Evolutionary conservation across 2,888 invertebrate species (phyloP).

Genomic region (Drosophila mimetica): DNA sequence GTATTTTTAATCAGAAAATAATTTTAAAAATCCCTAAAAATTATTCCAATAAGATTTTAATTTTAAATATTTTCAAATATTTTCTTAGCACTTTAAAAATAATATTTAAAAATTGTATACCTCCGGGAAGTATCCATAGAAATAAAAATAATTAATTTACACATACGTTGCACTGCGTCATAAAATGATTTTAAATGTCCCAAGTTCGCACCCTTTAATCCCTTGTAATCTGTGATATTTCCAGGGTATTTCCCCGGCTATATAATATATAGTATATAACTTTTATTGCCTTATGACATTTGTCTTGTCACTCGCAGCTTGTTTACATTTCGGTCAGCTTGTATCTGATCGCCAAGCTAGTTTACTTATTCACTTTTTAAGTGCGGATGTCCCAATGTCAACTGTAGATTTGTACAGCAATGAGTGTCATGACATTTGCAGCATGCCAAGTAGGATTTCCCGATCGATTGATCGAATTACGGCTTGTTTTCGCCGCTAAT

Average conservation of each 20-base stretch:
- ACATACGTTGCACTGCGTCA: not conserved
- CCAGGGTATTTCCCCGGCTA: not conserved
- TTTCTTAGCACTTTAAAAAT: no score
- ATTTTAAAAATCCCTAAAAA: not conserved
- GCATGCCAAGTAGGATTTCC: constrained; percentile 24
- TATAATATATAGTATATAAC: not conserved
- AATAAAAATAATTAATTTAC: no score
- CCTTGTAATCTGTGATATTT: not conserved
- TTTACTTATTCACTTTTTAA: constrained; percentile 21
- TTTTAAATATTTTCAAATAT: no score
- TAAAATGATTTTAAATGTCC: not conserved
- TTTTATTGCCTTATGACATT: constrained; percentile 5
- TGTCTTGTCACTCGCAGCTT: constrained; percentile 7
- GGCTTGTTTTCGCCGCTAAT: constrained; percentile 17
- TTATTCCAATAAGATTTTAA: no score
- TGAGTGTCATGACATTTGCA: constrained; percentile 21
- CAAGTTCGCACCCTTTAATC: not conserved
- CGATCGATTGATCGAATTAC: constrained; percentile 34
- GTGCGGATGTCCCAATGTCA: constrained; percentile 26
- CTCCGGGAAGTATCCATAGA: no score
- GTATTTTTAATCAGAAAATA: no score
- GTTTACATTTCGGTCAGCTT: constrained; percentile 14
- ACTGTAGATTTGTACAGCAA: not conserved
- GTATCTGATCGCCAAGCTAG: constrained; percentile 19
- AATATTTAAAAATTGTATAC: no score